phyloP scores from a whole-genome alignment of 2,888 invertebrate genomes.

The Ophion slaviceki region DNA sequence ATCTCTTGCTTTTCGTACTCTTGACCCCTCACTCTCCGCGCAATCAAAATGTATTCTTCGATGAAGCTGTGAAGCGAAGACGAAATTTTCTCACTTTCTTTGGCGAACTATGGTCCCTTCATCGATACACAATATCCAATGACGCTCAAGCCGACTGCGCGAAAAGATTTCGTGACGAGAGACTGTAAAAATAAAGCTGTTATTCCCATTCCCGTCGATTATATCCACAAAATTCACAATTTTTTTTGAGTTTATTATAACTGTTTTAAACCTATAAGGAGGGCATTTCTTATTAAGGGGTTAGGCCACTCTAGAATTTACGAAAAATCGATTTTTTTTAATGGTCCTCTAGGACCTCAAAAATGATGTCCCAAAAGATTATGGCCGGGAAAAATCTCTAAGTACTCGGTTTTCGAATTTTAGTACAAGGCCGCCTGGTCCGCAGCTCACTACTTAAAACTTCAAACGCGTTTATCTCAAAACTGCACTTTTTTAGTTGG shows the following conservation, averaged over 20 bases:
- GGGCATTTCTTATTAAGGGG: too few species aligned
- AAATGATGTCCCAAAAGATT: too few species aligned
- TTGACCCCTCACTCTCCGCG: constrained; percentile 10
- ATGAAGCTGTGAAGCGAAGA: constrained; percentile 17
- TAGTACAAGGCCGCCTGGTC: too few species aligned
- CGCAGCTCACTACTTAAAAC: too few species aligned
- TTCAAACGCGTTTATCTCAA: too few species aligned
- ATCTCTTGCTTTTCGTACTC: constrained; percentile 26
- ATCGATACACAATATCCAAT: constrained; percentile 1
- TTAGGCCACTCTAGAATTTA: too few species aligned
- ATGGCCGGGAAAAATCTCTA: too few species aligned
- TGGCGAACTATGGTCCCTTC: constrained; percentile 9
- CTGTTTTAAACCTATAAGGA: neutral
- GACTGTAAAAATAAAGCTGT: neutral
- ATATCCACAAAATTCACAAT: neutral
- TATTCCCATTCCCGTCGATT: neutral
- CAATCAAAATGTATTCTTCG: constrained; percentile 70
- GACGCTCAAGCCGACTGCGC: neutral
- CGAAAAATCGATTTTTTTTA: too few species aligned
- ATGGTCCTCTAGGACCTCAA: too few species aligned
- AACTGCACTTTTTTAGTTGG: too few species aligned
- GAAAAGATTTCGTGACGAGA: neutral
- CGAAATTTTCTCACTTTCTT: constrained; percentile 26
- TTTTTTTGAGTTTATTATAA: neutral
- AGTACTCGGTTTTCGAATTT: too few species aligned